Base-by-base conservation (phyloP, 2,797 vertebrate species). In the Tadarida brasiliensis region DNA sequence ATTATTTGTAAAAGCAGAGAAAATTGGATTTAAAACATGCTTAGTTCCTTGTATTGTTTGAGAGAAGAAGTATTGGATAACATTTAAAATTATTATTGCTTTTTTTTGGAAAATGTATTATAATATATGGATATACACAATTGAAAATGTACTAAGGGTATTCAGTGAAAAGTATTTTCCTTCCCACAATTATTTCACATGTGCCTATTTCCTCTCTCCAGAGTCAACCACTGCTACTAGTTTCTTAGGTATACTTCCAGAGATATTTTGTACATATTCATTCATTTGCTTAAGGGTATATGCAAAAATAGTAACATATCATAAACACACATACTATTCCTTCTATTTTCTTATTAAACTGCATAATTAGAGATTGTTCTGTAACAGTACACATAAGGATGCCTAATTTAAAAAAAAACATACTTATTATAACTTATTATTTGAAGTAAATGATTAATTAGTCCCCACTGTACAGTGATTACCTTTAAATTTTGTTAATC, bases 201-300 rank as follows among this genome's bases (percentile, higher is more conserved):
- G 5, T 63, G 15, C 28, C 14, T 54, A 9, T 86, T 78, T 95
- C 30, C 30, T 81, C 30, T 74, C n/a, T 44, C 30, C 30, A 49
- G 67, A 28, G 20, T 71, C 47, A 90, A 63, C 5, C 9, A 33
- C 51, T 91, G 19, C 39, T 87, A 84, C 11, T 10, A 71, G 10
- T 56, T 92, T 84, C 51, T 61, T 47, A 56, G 67, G 26, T 20
- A 24, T 70, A 70, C 15, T 88, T 81, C 4, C 39, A 87, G 88
- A 81, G 11, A 65, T 87, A 71, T 61, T 96, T 94, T 87, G n/a
- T 76, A 47, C 14, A 76, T 57, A 26, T 90, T 80, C 8, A 47
- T 78, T 92, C 30, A 65, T 76, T 86, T 85, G 49, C 54, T 30
- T 65, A 54, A 56, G 24, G 78, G 14, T 81, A 1, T 44, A 20